Percentiles rank a stretch among this genome's conserved stretches.
These are phyloP conservation scores for Serrognathus titanus DNA, from an alignment of 2,888 invertebrate species.

Conservation along the genomic window DNA sequence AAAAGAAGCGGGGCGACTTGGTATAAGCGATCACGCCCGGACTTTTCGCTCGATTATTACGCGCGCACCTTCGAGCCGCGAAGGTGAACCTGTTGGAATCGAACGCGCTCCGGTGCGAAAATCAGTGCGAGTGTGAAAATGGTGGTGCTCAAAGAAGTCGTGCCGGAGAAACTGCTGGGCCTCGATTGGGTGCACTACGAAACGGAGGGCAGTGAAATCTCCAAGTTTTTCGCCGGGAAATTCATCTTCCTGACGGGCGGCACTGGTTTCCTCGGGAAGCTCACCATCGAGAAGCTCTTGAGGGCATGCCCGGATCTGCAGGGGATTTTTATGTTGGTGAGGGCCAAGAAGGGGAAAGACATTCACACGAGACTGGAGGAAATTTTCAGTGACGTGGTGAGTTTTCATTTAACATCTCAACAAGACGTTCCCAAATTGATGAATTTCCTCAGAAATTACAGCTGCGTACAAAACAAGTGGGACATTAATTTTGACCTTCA, in stretches of 20 bases:
- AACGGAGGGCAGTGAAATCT: slow-evolving; percentile 8
- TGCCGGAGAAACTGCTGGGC: not conserved
- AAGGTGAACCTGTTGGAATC: too few relatives aligned
- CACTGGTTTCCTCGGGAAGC: slow-evolving; percentile 56
- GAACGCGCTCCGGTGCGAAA: too few relatives aligned
- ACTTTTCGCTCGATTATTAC: too few relatives aligned
- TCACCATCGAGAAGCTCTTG: slow-evolving; percentile 30
- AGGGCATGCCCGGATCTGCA: slow-evolving; percentile 31
- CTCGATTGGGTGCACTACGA: slow-evolving; percentile 3
- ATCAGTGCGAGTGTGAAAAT: too few relatives aligned
- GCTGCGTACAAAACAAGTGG: too few relatives aligned
- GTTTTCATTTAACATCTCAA: slow-evolving; percentile 4
- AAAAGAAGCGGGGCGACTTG: too few relatives aligned
- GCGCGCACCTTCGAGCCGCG: too few relatives aligned
- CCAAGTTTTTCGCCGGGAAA: slow-evolving; percentile 20
- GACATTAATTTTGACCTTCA: too few relatives aligned
- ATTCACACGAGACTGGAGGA: slow-evolving; percentile 28
- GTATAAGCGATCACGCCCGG: too few relatives aligned
- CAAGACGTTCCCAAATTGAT: too few relatives aligned
- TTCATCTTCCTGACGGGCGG: slow-evolving; percentile 31
- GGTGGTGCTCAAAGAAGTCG: too few relatives aligned
- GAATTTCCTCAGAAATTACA: too few relatives aligned
- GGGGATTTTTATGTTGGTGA: slow-evolving; percentile 35
- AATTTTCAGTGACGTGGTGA: slow-evolving; percentile 28
- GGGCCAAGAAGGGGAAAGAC: slow-evolving; percentile 35